These are phyloP conservation scores for Ciconia maguari DNA, from an alignment of 2,113 vertebrate genomes.

Conservation along the genomic window DNA sequence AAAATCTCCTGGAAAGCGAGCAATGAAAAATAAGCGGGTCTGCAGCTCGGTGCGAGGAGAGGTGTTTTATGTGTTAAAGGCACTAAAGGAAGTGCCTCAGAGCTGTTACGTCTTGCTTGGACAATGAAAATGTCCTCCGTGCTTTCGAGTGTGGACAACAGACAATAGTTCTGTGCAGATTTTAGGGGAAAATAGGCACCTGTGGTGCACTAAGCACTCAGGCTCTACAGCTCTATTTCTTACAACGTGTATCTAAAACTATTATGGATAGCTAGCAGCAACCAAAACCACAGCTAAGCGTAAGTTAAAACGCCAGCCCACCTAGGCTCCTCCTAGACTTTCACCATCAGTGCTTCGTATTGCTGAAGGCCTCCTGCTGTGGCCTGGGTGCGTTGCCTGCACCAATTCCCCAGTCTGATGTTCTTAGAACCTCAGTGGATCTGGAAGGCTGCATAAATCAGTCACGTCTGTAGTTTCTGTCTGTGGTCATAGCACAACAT, in stretches of 20 bases:
- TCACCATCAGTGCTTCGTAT: background rate
- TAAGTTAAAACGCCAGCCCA: background rate
- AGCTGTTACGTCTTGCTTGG: background rate
- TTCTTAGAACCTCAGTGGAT: background rate
- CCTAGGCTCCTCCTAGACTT: background rate
- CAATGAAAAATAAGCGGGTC: background rate
- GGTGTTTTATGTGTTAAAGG: background rate
- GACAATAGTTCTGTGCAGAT: background rate
- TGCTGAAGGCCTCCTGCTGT: background rate
- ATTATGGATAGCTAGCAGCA: too few species aligned
- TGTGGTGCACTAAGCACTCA: background rate
- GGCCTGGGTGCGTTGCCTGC: background rate
- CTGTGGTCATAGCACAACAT: background rate
- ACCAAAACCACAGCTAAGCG: background rate
- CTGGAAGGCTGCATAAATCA: background rate
- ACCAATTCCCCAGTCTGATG: fast-evolving
- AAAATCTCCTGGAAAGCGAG: background rate
- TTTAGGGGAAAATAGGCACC: background rate
- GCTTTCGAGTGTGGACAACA: background rate
- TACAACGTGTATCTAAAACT: background rate
- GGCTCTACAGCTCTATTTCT: fast-evolving
- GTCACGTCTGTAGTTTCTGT: background rate
- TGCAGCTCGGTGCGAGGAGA: background rate
- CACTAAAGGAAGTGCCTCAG: background rate
- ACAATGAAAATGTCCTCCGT: too few species aligned